Conservation (phyloP, 2,113 vertebrate species). For the Marmota flaviventris region DNA sequence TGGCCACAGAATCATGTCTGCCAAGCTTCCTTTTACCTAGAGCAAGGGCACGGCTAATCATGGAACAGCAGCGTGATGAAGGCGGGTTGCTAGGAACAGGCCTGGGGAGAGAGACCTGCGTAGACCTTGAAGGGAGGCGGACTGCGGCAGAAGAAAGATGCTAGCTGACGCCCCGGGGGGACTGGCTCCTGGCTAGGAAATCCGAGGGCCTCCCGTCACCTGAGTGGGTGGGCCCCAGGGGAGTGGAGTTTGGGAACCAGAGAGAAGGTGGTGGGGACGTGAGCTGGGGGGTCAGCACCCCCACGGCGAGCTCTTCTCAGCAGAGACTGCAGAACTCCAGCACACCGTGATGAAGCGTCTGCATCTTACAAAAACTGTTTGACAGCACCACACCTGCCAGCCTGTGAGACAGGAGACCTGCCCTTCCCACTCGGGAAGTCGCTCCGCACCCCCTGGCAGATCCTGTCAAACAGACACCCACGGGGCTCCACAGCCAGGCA, state of each 20-base stretch:
- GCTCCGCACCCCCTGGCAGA: background rate
- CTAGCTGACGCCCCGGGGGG: background rate
- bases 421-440: background rate
- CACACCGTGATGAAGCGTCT: no score
- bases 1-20: no score
- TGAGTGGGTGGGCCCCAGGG: fast-evolving
- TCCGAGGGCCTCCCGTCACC: background rate
- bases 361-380: no score
- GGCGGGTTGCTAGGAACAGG: background rate
- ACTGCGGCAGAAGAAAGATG: background rate
- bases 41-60: background rate
- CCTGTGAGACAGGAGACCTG: background rate
- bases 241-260: background rate
- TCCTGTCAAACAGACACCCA: conserved; percentile 61
- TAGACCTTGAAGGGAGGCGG: background rate
- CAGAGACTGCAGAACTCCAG: no score
- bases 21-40: background rate
- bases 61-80: no score
- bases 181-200: no score
- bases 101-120: background rate
- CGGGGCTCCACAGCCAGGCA: background rate
- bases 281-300: background rate
- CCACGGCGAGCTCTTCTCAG: background rate
- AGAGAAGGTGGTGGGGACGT: background rate
- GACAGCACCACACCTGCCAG: no score